Evolutionary conservation across 2,113 vertebrate genomes (phyloP).

Genomic region (Phylloscopus trochiloides): DNA sequence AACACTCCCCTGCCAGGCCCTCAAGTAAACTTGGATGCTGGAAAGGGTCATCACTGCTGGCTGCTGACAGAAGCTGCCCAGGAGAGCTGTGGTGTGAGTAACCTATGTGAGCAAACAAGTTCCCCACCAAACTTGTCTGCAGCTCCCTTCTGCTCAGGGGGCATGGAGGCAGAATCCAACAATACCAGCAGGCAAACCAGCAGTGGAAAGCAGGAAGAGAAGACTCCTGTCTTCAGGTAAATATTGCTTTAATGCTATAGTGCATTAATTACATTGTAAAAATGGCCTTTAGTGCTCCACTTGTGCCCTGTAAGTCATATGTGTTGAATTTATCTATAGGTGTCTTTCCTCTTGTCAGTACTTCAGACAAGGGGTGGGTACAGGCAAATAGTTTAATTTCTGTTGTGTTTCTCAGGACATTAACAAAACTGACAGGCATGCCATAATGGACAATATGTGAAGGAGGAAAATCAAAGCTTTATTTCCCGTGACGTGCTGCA

Average conservation of each 20-base stretch:
- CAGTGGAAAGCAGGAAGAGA: not conserved
- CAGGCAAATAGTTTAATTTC: not conserved
- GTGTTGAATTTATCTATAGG: not conserved
- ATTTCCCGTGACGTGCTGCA: not conserved
- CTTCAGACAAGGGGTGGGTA: not conserved
- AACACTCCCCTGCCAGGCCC: slow-evolving; percentile 40
- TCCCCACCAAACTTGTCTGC: not conserved
- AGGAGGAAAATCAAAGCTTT: not conserved
- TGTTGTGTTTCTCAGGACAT: not conserved
- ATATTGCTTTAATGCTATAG: not conserved
- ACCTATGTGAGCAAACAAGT: not conserved
- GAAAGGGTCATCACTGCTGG: not conserved
- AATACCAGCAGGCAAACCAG: not conserved
- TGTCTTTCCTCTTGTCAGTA: not conserved
- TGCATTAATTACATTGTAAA: not conserved
- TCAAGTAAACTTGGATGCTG: not conserved
- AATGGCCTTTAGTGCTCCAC: not conserved
- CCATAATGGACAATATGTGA: not conserved
- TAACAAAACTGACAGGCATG: not conserved
- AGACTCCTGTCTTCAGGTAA: not conserved
- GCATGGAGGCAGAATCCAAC: not conserved
- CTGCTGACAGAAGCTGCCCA: not conserved
- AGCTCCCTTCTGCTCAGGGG: not conserved
- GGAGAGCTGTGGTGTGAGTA: not conserved
- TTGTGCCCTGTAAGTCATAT: not conserved